Evolutionary conservation across 2,888 invertebrate species (phyloP), one percentile per base, ranked within the genome.

Genomic region (Tenthredo distinguenda): DNA sequence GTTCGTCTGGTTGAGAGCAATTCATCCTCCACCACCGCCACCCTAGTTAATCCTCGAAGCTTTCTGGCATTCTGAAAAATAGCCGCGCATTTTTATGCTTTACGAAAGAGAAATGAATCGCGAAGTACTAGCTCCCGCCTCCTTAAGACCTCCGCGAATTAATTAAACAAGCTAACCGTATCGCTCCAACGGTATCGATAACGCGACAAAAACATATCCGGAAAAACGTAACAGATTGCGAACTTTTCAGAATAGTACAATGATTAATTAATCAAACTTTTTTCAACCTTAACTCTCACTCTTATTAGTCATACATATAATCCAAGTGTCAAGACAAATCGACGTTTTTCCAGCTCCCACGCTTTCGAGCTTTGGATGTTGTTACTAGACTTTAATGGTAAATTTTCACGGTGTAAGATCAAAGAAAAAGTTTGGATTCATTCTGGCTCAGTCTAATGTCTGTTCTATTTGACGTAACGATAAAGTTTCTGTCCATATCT

Each of bases 1-100:
- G 81, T 83, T 83, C 68, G 47, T 83, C 47, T 50, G 83, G 43
- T 34, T 10, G 34, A 47, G 47, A 83, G 68, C 47, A 43, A 83
- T 83, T 83, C 50, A 68, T 68, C 65, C 68, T 68, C 34, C 50
- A 58, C 21, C 62, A 81, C 37, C n/a, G 37, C 58, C 40, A 81
- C 81, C 81, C 81, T 40, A 37, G 21, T 62, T 81, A 81, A 81
- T 81, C 62, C 81, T 81, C 58, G 37, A 40, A 81, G 81, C 62
- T 81, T 40, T 81, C 40, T 81, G 81, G 15, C 40, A 81, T 62
- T 62, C 81, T 81, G 81, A 81, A 81, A 81, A 81, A 81, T 81
- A 81, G 81, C 62, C 62, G 6, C 21, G 81, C 58, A 81, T 81
- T 81, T 81, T 81, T 81, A 62, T 58, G 15, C 62, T 40, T 40